Conservation (phyloP, 2,888 invertebrate genomes). For the Amphimallon solstitiale region DNA sequence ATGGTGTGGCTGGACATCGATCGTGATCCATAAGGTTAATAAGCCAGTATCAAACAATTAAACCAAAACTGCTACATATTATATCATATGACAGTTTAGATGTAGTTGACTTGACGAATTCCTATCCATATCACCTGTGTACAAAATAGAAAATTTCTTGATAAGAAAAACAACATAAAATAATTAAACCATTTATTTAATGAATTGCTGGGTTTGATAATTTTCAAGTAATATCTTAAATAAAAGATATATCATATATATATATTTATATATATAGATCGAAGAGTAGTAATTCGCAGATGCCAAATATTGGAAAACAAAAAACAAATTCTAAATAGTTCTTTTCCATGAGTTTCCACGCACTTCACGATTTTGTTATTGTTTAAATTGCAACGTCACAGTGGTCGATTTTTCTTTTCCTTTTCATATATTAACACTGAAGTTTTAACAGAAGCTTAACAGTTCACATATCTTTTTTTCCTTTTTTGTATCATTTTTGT, state of each 20-base stretch:
- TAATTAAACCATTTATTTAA: constrained; percentile 59
- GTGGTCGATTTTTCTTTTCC: constrained; percentile 33
- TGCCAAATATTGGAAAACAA: constrained; percentile 37
- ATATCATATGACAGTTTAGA: no score
- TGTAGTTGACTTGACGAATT: no score
- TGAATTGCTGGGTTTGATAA: constrained; percentile 51
- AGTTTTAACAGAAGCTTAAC: constrained; percentile 44
- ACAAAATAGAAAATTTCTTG: not conserved
- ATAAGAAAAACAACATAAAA: constrained; percentile 17
- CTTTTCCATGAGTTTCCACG: constrained; percentile 34
- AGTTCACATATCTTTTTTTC: constrained; percentile 39
- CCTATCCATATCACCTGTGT: not conserved
- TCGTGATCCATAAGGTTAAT: no score
- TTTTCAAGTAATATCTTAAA: constrained; percentile 44
- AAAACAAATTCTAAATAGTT: constrained; percentile 39
- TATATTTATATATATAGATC: constrained; percentile 34
- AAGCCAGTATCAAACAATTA: no score
- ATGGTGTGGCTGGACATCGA: no score
- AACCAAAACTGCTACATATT: no score
- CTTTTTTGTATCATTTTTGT: constrained; percentile 2
- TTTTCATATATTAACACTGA: constrained; percentile 41
- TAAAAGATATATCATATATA: no score
- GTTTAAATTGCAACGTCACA: constrained; percentile 32
- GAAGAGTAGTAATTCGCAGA: constrained; percentile 33
- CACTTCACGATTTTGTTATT: constrained; percentile 38